These are phyloP conservation scores for Nasonia vitripennis DNA, from an alignment of 1,140 invertebrate genomes.

Conservation along the genomic window DNA sequence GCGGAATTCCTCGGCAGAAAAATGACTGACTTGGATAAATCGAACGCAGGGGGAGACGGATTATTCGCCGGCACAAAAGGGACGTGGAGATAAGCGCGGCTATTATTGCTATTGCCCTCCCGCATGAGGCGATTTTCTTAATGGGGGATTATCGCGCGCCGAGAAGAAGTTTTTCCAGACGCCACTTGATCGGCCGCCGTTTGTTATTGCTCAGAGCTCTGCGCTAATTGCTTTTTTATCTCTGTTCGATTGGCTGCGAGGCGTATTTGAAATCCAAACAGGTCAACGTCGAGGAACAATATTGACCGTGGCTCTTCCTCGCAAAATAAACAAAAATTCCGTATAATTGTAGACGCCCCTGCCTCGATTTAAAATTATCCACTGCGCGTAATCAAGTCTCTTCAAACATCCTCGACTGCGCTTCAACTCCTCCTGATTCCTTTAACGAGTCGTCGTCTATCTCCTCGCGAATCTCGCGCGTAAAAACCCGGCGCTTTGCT, in stretches of 20 bases:
- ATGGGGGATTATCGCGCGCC: not conserved
- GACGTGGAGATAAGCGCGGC: not conserved
- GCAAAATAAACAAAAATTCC: not conserved
- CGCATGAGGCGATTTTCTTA: not conserved
- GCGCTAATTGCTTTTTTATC: no score
- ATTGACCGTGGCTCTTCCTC: not conserved
- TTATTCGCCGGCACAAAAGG: not conserved
- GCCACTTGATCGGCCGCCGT: no score
- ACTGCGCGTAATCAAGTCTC: conserved; percentile 6
- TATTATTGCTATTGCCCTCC: not conserved
- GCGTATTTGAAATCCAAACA: no score
- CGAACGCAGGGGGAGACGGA: not conserved
- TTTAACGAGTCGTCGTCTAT: not conserved
- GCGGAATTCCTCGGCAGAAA: not conserved
- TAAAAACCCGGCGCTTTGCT: not conserved
- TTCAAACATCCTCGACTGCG: not conserved
- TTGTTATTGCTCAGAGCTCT: no score
- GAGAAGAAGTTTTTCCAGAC: not conserved
- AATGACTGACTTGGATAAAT: not conserved
- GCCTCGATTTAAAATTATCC: not conserved
- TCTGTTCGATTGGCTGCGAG: no score
- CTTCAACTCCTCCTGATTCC: not conserved
- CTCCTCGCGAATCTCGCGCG: not conserved
- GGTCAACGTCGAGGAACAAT: not conserved
- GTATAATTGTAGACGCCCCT: not conserved